These are phyloP conservation scores for Ctenopoma kingsleyae DNA, from an alignment of 2,797 vertebrate genomes.

Conservation along the genomic window DNA sequence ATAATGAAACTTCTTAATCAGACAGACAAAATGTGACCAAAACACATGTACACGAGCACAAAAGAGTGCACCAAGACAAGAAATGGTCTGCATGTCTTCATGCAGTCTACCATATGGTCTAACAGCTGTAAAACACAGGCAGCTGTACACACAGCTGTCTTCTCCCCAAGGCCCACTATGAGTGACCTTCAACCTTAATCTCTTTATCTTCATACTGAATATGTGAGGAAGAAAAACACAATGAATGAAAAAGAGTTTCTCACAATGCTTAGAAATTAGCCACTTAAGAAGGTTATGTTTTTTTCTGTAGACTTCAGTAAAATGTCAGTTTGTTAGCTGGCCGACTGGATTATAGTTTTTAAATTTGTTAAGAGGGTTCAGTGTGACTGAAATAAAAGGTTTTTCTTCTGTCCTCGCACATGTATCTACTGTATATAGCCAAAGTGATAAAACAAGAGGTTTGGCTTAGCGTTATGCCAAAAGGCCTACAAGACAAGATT, in stretches of 20 bases:
- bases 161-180: conserved; percentile 30
- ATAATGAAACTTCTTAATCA: background rate
- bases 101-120: conserved; percentile 61
- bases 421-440: conserved; percentile 17
- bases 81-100: too few relatives aligned
- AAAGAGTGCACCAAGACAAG: background rate
- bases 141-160: conserved; percentile 53
- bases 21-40: background rate
- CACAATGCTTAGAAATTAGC: background rate
- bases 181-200: conserved; percentile 51
- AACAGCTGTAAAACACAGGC: conserved; percentile 61
- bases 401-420: conserved; percentile 13
- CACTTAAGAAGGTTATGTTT: background rate
- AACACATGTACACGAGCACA: conserved; percentile 1
- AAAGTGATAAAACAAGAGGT: conserved; percentile 63
- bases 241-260: conserved; percentile 12
- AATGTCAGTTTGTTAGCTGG: background rate
- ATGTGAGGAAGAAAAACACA: conserved; percentile 6
- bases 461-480: conserved; percentile 71
- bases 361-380: background rate
- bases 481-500: conserved; percentile 65
- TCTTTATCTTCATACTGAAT: conserved; percentile 5
- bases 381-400: background rate
- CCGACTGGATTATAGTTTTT: background rate
- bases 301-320: conserved; percentile 5